Percentiles rank a stretch among this genome's conserved stretches.
phyloP scores from a whole-genome alignment of 2,888 invertebrate species.

The Galerucella calmariensis region DNA sequence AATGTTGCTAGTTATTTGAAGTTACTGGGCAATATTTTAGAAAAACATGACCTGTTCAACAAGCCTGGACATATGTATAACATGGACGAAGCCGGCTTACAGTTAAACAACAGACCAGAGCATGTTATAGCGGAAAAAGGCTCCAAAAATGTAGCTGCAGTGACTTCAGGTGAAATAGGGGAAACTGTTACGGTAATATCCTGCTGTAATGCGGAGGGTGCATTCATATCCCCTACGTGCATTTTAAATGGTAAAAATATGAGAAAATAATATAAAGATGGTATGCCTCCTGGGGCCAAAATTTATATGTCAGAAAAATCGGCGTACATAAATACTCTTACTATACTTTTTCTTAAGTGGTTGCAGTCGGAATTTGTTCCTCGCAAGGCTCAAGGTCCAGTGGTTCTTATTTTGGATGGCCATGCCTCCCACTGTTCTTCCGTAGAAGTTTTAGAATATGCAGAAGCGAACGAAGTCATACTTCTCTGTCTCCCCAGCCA shows the following conservation, averaged over 20 bases:
- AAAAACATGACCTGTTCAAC: no score
- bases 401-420: conserved; percentile 53
- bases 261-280: conserved; percentile 23
- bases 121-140: conserved; percentile 25
- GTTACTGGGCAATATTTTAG: no score
- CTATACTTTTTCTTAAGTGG: conserved; percentile 38
- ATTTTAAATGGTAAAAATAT: conserved; percentile 45
- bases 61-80: no score
- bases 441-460: conserved; percentile 36
- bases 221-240: conserved; percentile 31
- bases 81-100: no score
- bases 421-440: conserved; percentile 51
- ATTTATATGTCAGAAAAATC: conserved; percentile 45
- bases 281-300: conserved; percentile 43
- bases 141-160: conserved; percentile 30
- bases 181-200: no score
- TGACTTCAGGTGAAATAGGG: conserved; percentile 33
- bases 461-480: no score
- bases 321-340: conserved; percentile 42
- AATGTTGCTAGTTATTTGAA: no score
- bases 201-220: conserved; percentile 30
- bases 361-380: conserved; percentile 49
- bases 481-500: no score
- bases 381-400: conserved; percentile 52
- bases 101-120: conserved; percentile 35